Evolutionary conservation across 2,113 vertebrate species (phyloP).

Genomic region (Xenopus tropicalis): DNA sequence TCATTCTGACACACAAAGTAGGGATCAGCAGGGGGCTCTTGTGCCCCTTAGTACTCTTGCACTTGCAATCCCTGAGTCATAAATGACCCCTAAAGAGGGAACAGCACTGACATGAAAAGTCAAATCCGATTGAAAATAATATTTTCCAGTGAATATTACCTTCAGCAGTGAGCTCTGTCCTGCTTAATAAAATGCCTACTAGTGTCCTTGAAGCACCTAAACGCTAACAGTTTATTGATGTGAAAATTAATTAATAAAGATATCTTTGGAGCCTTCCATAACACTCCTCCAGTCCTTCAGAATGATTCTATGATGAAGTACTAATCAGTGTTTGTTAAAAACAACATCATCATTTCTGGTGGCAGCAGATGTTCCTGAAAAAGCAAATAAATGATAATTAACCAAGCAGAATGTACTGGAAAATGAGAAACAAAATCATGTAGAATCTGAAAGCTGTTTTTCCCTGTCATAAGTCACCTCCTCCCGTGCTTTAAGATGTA

Average conservation of each 20-base stretch:
- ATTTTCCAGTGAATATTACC: not conserved
- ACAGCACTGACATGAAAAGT: too few species aligned
- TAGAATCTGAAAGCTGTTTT: slow-evolving; percentile 19
- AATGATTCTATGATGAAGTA: slow-evolving; percentile 42
- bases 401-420: slow-evolving; percentile 38
- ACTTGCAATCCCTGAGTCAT: too few species aligned
- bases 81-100: too few species aligned
- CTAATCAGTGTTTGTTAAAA: slow-evolving; percentile 47
- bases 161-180: not conserved
- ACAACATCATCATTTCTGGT: slow-evolving; percentile 42
- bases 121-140: not conserved
- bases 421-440: slow-evolving; percentile 34
- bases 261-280: slow-evolving; percentile 31
- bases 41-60: too few species aligned
- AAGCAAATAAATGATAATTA: slow-evolving; percentile 46
- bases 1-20: too few species aligned
- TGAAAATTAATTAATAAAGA: slow-evolving; percentile 41
- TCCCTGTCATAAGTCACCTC: slow-evolving; percentile 37
- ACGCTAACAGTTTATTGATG: slow-evolving; percentile 37
- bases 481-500: slow-evolving; percentile 20
- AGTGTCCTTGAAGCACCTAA: slow-evolving; percentile 7
- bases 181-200: not conserved
- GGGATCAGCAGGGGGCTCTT: too few species aligned
- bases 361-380: slow-evolving; percentile 44
- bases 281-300: slow-evolving; percentile 31